Conservation (phyloP, 2,888 invertebrate genomes). For the Orchesellides sinensis region DNA sequence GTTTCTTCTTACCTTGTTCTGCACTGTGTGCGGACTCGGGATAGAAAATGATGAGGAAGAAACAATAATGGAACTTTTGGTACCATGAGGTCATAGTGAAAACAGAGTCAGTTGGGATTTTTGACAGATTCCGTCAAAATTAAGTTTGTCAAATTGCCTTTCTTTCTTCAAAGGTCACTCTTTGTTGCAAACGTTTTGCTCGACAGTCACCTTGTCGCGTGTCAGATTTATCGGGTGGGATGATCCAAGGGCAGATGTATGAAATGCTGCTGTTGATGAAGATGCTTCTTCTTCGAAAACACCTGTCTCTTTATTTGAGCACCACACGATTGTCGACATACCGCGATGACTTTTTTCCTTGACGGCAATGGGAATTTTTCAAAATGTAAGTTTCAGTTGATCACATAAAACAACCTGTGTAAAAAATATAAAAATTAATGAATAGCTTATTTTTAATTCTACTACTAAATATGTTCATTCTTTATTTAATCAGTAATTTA, state of each 20-base stretch:
- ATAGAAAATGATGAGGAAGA: slow-evolving; percentile 40
- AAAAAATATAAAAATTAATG: no score
- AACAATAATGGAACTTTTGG: slow-evolving; percentile 42
- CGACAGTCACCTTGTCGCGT: not conserved
- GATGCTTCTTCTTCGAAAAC: slow-evolving; percentile 12
- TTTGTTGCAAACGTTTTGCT: not conserved
- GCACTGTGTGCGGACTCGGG: slow-evolving; percentile 28
- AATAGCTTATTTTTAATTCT: no score
- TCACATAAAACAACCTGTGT: no score
- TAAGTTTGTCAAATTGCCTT: not conserved
- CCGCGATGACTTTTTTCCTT: slow-evolving; percentile 24
- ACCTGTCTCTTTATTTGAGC: slow-evolving; percentile 40
- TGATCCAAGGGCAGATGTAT: slow-evolving; percentile 35
- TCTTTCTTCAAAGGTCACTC: slow-evolving; percentile 1
- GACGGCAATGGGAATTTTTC: slow-evolving; percentile 7
- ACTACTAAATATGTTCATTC: no score
- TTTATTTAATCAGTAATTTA: no score
- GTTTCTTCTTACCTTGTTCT: slow-evolving; percentile 52
- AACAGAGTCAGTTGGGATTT: slow-evolving; percentile 10
- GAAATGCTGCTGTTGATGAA: slow-evolving; percentile 30
- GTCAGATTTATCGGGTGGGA: not conserved
- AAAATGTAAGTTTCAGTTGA: no score
- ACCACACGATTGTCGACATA: slow-evolving; percentile 54
- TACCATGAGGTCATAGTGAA: slow-evolving; percentile 65
- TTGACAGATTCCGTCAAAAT: not conserved